Evolutionary conservation across 2,888 invertebrate genomes (phyloP).

Genomic region (Choristoneura rosaceana): DNA sequence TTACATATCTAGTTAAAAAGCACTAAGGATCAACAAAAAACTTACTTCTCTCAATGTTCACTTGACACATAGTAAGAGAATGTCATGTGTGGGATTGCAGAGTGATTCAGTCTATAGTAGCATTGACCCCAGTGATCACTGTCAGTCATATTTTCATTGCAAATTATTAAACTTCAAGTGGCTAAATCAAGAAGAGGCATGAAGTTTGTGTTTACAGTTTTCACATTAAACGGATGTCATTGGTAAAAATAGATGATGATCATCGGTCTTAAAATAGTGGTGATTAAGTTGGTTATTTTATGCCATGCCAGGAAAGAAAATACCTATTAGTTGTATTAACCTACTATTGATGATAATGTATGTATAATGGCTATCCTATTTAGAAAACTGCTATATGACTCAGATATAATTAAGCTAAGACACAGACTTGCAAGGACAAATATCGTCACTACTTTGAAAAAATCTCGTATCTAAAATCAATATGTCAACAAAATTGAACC

Average conservation of each 20-base stretch:
- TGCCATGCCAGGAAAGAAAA: too few species aligned
- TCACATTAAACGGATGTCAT: constrained; percentile 10
- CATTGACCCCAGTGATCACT: constrained; percentile 52
- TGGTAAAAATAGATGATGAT: constrained; percentile 8
- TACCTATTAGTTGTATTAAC: too few species aligned
- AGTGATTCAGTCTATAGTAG: constrained; percentile 47
- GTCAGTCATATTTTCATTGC: constrained; percentile 27
- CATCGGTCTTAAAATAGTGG: not conserved
- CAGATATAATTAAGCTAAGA: too few species aligned
- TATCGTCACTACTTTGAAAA: too few species aligned
- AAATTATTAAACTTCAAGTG: constrained; percentile 31
- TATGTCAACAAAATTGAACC: too few species aligned
- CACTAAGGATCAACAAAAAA: too few species aligned
- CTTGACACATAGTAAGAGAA: constrained; percentile 10
- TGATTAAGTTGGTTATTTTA: not conserved
- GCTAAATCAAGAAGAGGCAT: constrained; percentile 18
- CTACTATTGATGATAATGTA: too few species aligned
- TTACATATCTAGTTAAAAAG: too few species aligned
- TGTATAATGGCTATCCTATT: too few species aligned
- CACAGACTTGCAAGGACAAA: too few species aligned
- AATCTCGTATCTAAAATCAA: too few species aligned
- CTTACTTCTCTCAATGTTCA: not conserved
- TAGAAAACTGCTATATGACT: too few species aligned
- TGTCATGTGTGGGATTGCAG: constrained; percentile 37
- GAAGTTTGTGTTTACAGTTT: constrained; percentile 16